Percentiles rank a stretch among this genome's conserved stretches.
These are phyloP conservation scores for Dermolepida albohirtum DNA, from an alignment of 2,888 invertebrate genomes.

Conservation along the genomic window DNA sequence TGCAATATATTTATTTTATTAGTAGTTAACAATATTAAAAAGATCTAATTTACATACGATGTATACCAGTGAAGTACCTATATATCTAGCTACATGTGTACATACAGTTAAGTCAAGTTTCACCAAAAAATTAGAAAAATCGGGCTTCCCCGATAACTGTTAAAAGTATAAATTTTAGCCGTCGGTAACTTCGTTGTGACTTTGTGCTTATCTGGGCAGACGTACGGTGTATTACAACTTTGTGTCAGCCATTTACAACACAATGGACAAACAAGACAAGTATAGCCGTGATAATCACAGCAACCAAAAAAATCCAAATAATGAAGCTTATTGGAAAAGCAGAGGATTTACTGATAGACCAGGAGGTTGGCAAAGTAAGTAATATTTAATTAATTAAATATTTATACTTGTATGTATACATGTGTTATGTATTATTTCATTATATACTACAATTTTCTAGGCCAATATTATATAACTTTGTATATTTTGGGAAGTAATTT, in stretches of 20 bases:
- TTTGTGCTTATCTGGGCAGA: background rate
- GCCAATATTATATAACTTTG: too few species aligned
- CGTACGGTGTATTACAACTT: background rate
- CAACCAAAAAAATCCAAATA: constrained; percentile 44
- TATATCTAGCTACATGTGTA: too few species aligned
- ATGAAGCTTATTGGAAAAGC: constrained; percentile 43
- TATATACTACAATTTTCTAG: too few species aligned
- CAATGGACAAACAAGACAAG: constrained; percentile 24
- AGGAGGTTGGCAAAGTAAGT: constrained; percentile 29
- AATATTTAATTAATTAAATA: background rate
- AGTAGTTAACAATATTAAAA: too few species aligned
- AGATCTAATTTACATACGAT: too few species aligned
- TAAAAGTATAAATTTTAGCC: constrained; percentile 16
- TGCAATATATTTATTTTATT: too few species aligned
- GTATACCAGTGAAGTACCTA: too few species aligned
- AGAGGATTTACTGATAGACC: constrained; percentile 41
- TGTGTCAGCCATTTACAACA: background rate
- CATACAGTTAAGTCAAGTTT: too few species aligned
- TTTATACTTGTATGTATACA: background rate
- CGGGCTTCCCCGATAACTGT: constrained; percentile 10
- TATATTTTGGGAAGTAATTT: too few species aligned
- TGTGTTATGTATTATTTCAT: background rate
- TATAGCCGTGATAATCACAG: constrained; percentile 33
- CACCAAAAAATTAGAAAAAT: background rate
- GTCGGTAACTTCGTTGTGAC: background rate